These are phyloP conservation scores for Drosophila planitibia DNA, from an alignment of 2,888 invertebrate genomes.

Conservation along the genomic window DNA sequence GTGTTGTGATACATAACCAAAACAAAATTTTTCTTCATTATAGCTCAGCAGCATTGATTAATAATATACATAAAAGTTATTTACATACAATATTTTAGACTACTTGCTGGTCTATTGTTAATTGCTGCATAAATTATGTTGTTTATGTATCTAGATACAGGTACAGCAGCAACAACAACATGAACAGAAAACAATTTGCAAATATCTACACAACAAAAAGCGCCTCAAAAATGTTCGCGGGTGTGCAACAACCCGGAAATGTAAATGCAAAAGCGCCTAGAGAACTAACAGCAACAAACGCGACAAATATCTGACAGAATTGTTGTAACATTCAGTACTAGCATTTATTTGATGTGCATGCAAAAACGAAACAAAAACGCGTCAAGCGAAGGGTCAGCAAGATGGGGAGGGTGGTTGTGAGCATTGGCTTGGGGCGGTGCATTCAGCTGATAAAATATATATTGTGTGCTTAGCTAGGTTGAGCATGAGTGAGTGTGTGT, in stretches of 20 bases:
- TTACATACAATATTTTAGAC: neutral
- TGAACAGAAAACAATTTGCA: slow-evolving; percentile 20
- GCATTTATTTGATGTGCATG: slow-evolving; percentile 75
- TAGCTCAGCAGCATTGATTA: neutral
- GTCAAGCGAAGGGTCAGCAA: slow-evolving; percentile 43
- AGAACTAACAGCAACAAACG: slow-evolving; percentile 27
- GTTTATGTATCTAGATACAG: slow-evolving; percentile 30
- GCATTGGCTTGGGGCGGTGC: slow-evolving; percentile 11
- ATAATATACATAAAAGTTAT: slow-evolving; percentile 1
- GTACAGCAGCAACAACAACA: slow-evolving; percentile 8
- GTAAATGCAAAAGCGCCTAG: slow-evolving; percentile 45
- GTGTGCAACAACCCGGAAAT: slow-evolving; percentile 70
- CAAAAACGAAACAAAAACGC: slow-evolving; percentile 71
- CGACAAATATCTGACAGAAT: slow-evolving; percentile 56
- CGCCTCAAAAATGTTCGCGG: slow-evolving; percentile 20
- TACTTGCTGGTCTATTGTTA: slow-evolving; percentile 30
- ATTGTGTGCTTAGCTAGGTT: slow-evolving; percentile 47
- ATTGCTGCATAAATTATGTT: slow-evolving; percentile 55
- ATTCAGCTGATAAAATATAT: slow-evolving; percentile 66
- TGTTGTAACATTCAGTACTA: slow-evolving; percentile 47
- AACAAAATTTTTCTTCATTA: neutral
- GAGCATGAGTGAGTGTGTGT: slow-evolving; percentile 8
- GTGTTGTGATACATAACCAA: neutral
- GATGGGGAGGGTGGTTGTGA: neutral
- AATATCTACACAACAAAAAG: slow-evolving; percentile 19